Base-by-base conservation (phyloP, 2,888 invertebrate species). In the Oscheius onirici region DNA sequence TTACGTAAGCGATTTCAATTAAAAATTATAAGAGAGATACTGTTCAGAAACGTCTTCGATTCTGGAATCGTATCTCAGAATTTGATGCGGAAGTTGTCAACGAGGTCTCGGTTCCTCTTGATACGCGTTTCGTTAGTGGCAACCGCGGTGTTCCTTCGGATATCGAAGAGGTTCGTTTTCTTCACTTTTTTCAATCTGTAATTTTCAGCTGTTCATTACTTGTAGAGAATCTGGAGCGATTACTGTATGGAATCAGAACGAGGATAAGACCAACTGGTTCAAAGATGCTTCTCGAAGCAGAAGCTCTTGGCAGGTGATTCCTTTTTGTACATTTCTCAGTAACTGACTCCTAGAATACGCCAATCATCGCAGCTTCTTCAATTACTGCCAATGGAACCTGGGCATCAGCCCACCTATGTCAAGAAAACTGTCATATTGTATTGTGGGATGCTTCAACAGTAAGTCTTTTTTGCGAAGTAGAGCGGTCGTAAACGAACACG, bases 11-110 rank as follows among this genome's bases (percentile, higher is more conserved):
- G 26, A n/a, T 8, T 28, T n/a, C n/a, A n/a, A n/a, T n/a, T n/a
- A n/a, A n/a, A n/a, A n/a, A n/a, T n/a, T n/a, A n/a, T n/a, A n/a
- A n/a, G n/a, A n/a, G n/a, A n/a, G n/a, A n/a, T n/a, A 17, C 15
- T n/a, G 13, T 67, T 55, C 58, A 79, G 69, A 75, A 72, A 46
- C 72, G 73, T 20, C 26, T 79, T 34, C 43, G 79, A 51, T 77
- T 79, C 71, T 79, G 79, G 79, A 55, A 69, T 52, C 17, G 79
- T 15, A 3, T n/a, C 8, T 61, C 65, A 24, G 60, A 34, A 6
- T 44, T 15, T 24, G 58, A 57, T 11, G 10, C 58, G 2, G 52
- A 20, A 17, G 13, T 76, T 20, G 26, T 72, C 11, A 60, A 75
- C 11, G 55, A 57, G 10, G 43, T 79, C 22, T 28, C 58, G 0